Evolutionary conservation across 1,140 invertebrate species (phyloP).

Genomic region (Nymphalis io): DNA sequence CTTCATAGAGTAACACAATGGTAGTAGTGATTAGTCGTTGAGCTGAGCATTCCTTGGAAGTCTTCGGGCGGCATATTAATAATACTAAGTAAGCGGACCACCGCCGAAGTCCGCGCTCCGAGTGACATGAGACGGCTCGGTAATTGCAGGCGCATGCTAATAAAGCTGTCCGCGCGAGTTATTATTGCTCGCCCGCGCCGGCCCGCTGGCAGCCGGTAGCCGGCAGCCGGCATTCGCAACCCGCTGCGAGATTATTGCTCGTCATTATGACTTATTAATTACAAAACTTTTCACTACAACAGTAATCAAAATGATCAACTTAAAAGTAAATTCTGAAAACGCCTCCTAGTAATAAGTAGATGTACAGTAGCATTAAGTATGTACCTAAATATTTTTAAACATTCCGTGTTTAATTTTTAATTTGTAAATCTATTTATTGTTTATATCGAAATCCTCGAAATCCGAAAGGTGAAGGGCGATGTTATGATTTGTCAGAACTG

Average conservation of each 20-base stretch:
- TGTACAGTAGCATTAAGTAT: too few relatives aligned
- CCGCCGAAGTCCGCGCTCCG: neutral
- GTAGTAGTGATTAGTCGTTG: too few relatives aligned
- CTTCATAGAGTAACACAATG: too few relatives aligned
- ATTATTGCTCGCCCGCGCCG: neutral
- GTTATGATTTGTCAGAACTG: neutral
- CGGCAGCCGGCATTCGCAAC: neutral
- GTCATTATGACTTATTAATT: neutral
- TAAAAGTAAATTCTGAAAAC: too few relatives aligned
- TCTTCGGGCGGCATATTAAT: neutral
- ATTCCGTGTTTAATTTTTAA: too few relatives aligned
- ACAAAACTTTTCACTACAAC: neutral
- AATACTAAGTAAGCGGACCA: neutral
- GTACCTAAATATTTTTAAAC: too few relatives aligned
- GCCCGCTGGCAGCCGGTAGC: neutral
- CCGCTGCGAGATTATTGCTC: conserved; percentile 9
- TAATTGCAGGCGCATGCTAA: conserved; percentile 13
- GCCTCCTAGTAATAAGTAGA: too few relatives aligned
- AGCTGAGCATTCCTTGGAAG: too few relatives aligned
- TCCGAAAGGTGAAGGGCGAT: neutral
- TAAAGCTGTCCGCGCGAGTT: conserved; percentile 5
- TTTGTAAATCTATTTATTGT: too few relatives aligned
- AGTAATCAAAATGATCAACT: neutral
- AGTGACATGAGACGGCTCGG: conserved; percentile 7
- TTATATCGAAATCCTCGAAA: too few relatives aligned